Evolutionary conservation across 2,888 invertebrate species (phyloP), one percentile per base, ranked within the genome.

Genomic region (Protodeltote pygarga): DNA sequence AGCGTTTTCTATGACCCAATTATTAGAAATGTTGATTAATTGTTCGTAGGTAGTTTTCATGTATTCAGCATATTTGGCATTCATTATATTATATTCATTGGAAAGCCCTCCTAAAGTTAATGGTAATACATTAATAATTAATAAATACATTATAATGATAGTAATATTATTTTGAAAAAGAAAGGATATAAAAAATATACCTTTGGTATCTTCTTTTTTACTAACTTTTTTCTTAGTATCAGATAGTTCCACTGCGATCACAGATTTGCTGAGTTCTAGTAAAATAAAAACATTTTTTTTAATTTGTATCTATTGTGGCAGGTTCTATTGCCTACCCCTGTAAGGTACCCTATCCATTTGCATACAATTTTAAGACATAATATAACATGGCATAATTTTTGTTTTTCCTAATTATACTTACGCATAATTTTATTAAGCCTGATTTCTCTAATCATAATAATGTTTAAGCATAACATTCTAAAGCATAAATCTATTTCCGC

Each of bases 11-110:
- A 85, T 48, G 9, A 85, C 54, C 91, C 91, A 92, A 59, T 92
- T 92, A 55, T 85, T 87, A 8, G 90, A 86, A 19, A 89, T 81
- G 49, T 80, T 83, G 11, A 89, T 58, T 3, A 92, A 75, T 51
- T 38, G 75, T 2, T 92, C 91, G 37, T 82, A 87, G 2, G 77
- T 79, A 34, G 68, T 82, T 72, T 89, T 91, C n/a, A 41, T 53
- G 44, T 90, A 92, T 21, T 92, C 90, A 28, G 77, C 82, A 48
- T 88, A 91, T 73, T 71, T 88, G 3, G 63, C 63, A 54, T 76
- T 83, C 85, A 89, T 89, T 15, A 70, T 38, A 24, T 79, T 2
- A 53, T 76, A 85, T 70, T 88, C 87, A 54, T 63, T 80, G 0
- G 82, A 75, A 23, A 71, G 77, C 63, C 87, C 90, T 5, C 57